A percentile compares a stretch with the other conserved stretches of the same genome.
These are phyloP conservation scores for Xanthia icteritia DNA, from an alignment of 2,888 invertebrate genomes.

Conservation along the genomic window DNA sequence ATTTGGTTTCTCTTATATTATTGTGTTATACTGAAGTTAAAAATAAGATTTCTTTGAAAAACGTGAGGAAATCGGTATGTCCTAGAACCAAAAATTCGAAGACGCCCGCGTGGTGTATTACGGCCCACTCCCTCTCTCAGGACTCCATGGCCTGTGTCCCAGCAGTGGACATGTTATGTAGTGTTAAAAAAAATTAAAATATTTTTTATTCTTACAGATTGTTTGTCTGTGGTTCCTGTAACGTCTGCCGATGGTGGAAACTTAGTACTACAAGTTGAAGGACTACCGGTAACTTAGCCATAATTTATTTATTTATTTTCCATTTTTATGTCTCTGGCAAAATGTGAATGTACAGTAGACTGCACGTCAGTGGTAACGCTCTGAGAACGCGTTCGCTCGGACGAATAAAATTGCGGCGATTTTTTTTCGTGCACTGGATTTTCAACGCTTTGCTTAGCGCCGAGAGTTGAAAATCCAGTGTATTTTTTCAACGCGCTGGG, in stretches of 20 bases:
- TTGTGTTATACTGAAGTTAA: no score
- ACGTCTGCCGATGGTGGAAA: slow-evolving; percentile 49
- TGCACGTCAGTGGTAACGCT: neutral
- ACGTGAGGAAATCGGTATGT: neutral
- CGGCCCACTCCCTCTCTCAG: neutral
- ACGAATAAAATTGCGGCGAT: no score
- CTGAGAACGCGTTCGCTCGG: no score
- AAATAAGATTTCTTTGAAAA: no score
- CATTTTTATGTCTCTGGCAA: neutral
- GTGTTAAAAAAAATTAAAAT: neutral
- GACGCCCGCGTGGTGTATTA: neutral
- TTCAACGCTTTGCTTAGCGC: no score
- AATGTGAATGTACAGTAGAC: neutral
- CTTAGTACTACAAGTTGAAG: slow-evolving; percentile 63
- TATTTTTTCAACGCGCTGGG: no score
- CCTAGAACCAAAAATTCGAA: neutral
- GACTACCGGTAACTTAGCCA: slow-evolving; percentile 55
- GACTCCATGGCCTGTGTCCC: neutral
- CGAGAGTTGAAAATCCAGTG: no score
- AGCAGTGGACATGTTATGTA: neutral
- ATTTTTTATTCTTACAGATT: slow-evolving; percentile 67
- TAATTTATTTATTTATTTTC: neutral
- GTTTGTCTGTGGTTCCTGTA: slow-evolving; percentile 69
- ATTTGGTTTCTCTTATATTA: no score
- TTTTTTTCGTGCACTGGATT: no score